A percentile compares a stretch with the other conserved stretches of the same genome.
phyloP scores from a whole-genome alignment of 2,113 vertebrate genomes.

The Podarcis raffonei region DNA sequence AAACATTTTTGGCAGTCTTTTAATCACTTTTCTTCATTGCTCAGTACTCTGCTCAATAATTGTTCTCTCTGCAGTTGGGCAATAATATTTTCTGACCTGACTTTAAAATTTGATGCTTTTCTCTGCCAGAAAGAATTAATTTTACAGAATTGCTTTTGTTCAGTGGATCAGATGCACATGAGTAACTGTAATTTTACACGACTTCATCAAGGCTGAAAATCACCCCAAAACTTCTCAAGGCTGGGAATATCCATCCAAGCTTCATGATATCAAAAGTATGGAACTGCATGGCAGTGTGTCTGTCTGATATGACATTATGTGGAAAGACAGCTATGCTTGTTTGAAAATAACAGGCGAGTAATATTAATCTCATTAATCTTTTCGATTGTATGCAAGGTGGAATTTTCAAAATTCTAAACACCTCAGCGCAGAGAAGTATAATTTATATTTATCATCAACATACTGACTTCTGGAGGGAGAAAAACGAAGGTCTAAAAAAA shows the following conservation, averaged over 20 bases:
- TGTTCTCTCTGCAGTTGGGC: slow-evolving; percentile 33
- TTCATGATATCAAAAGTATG: slow-evolving; percentile 27
- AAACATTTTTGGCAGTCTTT: slow-evolving; percentile 44
- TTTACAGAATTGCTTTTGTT: slow-evolving; percentile 7
- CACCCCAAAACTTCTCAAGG: slow-evolving; percentile 22
- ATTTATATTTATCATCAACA: slow-evolving; percentile 39
- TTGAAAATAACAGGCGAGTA: slow-evolving; percentile 22
- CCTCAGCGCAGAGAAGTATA: background rate
- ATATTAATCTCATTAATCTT: slow-evolving; percentile 25
- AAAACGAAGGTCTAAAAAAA: slow-evolving; percentile 46
- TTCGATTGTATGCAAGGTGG: background rate
- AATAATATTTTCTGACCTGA: slow-evolving; percentile 26
- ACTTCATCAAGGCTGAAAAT: slow-evolving; percentile 42
- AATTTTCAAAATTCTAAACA: slow-evolving; percentile 24
- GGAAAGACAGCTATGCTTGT: background rate
- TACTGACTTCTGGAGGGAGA: slow-evolving; percentile 32
- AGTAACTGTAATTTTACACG: slow-evolving; percentile 31
- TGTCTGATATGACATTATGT: background rate
- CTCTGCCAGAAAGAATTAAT: slow-evolving; percentile 38
- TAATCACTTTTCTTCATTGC: slow-evolving; percentile 8
- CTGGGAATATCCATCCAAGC: background rate
- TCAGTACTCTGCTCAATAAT: slow-evolving; percentile 41
- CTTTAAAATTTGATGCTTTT: slow-evolving; percentile 42
- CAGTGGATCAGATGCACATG: background rate
- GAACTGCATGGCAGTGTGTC: background rate